Evolutionary conservation across 2,797 vertebrate species (phyloP), one percentile per base, ranked within the genome.

Genomic region (Intellagama lesueurii): DNA sequence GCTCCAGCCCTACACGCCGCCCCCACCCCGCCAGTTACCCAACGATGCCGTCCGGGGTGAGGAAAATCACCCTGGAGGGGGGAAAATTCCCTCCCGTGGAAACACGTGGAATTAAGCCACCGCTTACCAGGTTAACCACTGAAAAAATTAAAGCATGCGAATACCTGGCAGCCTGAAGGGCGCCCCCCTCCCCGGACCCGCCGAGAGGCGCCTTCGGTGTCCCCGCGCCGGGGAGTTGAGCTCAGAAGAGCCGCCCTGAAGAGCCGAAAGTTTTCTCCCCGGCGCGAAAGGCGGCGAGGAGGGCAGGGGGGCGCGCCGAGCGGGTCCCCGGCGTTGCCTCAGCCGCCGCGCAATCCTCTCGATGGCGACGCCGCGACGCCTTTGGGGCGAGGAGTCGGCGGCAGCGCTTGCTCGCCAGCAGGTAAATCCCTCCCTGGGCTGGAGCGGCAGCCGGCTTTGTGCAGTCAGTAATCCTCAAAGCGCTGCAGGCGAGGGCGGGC

Each of bases 371-470:
- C 26, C 77, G 40, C 24, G 16, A 64, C 22, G 44, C 85, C 68
- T 72, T 24, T 30, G 66, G 69, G 35, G 49, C n/a, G 70, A 69
- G 56, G n/a, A 32, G 30, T 2, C 73, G 26, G 76, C 81, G 86
- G 35, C 12, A 2, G 79, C 87, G 47, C 19, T 30, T 19, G 35
- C n/a, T 69, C 26, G 17, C 30, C 76, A 28, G 83, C 88, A 86
- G 88, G 88, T 89, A 89, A 89, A 89, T 81, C 88, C 87, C 88
- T 81, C 88, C 83, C 56, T 9, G 47, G 40, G 12, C n/a, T 11
- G 78, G 78, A 60, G 86, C 56, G 1, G 75, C 40, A 19, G 56
- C 52, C 6, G 73, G 81, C 75, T 69, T 32, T 52, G 7, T 32
- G 60, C 73, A 40, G 47, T 56, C 60, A 77, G 70, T 72, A 75